These are phyloP conservation scores for Schmidtea mediterranea DNA, from an alignment of 1,140 invertebrate species.

Conservation along the genomic window DNA sequence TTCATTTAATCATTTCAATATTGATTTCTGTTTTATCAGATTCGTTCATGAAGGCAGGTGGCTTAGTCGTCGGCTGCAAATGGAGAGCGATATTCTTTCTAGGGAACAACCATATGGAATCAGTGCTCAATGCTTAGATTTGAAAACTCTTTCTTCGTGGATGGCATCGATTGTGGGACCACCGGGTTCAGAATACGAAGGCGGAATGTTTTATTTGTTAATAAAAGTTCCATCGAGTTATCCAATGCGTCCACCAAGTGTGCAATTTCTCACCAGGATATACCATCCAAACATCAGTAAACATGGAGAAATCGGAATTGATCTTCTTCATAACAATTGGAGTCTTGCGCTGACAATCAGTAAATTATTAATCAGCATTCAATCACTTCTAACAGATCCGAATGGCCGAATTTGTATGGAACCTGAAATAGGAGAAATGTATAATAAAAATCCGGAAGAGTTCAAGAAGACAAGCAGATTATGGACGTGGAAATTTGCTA, in stretches of 20 bases:
- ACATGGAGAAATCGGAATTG: slow-evolving; percentile 78
- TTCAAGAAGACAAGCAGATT: slow-evolving; percentile 53
- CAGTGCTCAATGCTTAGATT: slow-evolving; percentile 52
- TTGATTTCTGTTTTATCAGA: neutral
- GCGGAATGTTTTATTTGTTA: slow-evolving; percentile 37
- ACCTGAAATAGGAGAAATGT: slow-evolving; percentile 48
- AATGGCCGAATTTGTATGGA: slow-evolving; percentile 74
- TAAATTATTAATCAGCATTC: slow-evolving; percentile 36
- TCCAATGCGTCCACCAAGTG: slow-evolving; percentile 61
- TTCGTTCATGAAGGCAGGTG: slow-evolving; percentile 19
- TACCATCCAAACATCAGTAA: slow-evolving; percentile 76
- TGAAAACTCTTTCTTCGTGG: slow-evolving; percentile 24
- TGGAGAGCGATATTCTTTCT: slow-evolving; percentile 22
- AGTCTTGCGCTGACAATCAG: slow-evolving; percentile 63
- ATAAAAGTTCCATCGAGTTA: slow-evolving; percentile 60
- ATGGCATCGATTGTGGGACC: slow-evolving; percentile 25
- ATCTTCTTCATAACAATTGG: slow-evolving; percentile 71
- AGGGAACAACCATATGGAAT: slow-evolving; percentile 66
- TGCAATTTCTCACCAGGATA: slow-evolving; percentile 41
- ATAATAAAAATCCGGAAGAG: slow-evolving; percentile 26
- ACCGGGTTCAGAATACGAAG: slow-evolving; percentile 28
- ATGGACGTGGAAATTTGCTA: slow-evolving; percentile 75
- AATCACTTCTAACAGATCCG: slow-evolving; percentile 69
- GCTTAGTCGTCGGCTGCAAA: slow-evolving; percentile 20
- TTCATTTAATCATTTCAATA: neutral